Conservation (phyloP, 2,113 vertebrate genomes). For the Hippocampus mohnikei region DNA sequence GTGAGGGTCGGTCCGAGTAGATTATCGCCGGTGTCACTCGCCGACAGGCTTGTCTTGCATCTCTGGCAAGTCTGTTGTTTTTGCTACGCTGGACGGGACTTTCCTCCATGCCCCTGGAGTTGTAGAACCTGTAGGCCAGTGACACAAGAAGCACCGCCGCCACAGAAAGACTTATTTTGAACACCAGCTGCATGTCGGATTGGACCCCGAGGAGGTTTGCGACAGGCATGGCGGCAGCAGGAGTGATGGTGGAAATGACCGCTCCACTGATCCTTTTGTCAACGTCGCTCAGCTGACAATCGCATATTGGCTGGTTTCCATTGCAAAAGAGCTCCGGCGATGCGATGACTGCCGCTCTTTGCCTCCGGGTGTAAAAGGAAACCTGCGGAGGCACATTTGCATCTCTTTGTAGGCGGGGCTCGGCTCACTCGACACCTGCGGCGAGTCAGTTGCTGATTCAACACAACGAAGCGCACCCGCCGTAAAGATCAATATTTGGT, state of each 20-base stretch:
- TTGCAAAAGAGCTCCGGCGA: slow-evolving; percentile 44
- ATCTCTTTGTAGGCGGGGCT: slow-evolving; percentile 65
- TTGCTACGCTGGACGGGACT: slow-evolving; percentile 8
- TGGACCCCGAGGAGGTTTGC: slow-evolving; percentile 68
- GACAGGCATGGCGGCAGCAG: slow-evolving; percentile 62
- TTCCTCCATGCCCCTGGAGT: slow-evolving; percentile 53
- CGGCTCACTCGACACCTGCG: slow-evolving; percentile 53
- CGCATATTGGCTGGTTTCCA: slow-evolving; percentile 48
- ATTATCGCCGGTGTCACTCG: slow-evolving; percentile 7
- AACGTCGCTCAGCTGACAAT: slow-evolving; percentile 36
- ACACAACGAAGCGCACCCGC: slow-evolving; percentile 44
- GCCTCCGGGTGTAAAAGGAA: slow-evolving; percentile 63
- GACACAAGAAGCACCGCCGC: slow-evolving; percentile 78
- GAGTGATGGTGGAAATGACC: slow-evolving; percentile 10
- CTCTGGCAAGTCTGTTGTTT: slow-evolving; percentile 34
- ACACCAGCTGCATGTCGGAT: slow-evolving; percentile 82
- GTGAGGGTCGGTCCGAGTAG: background rate
- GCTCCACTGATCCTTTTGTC: slow-evolving; percentile 61
- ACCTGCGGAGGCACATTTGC: slow-evolving; percentile 68
- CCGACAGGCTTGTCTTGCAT: slow-evolving; percentile 36
- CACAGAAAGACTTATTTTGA: slow-evolving; percentile 80
- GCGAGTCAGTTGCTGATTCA: slow-evolving; percentile 25
- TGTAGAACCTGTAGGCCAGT: slow-evolving; percentile 79
- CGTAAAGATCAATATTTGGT: slow-evolving; percentile 48
- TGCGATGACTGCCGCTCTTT: slow-evolving; percentile 66